Base-by-base conservation (phyloP, 2,113 vertebrate genomes). In the Nothobranchius kuhntae region DNA sequence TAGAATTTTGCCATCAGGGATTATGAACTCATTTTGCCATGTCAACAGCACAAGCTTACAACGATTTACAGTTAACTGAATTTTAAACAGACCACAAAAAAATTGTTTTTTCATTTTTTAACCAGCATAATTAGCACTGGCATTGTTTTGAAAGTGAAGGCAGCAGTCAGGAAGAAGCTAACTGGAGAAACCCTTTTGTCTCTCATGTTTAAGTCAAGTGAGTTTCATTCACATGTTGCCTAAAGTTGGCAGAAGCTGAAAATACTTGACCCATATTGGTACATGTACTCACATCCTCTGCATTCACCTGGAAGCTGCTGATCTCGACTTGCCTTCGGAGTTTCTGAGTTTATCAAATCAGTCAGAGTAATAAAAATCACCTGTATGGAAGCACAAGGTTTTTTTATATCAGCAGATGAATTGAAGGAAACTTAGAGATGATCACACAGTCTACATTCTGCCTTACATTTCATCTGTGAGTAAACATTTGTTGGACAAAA, bases 21-120 rank as follows among this genome's bases (percentile, higher is more conserved):
- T 52, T 36, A 55, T 7, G 0, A 36, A 4, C 42, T 50, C 11
- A 68, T 79, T 75, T 80, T 71, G 21, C 75, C 46, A 58, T 61
- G 65, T 61, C 65, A 60, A 71, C 60, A 73, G 44, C 42, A 40
- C 11, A 21, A 54, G 3, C 35, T 44, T 44, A 26, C 44, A 12
- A 42, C 1, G 2, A 40, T 68, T 57, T 40, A 61, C 47, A 71
- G 13, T 64, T 61, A 48, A 10, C 7, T 40, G 48, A 45, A 57
- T 50, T 11, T 44, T 35, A 64, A 56, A 46, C 55, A 59, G 13
- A 58, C 38, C 55, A 26, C 13, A 13, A 53, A 60, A 35, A 60
- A 51, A 63, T 50, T 67, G n/a, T 7, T 40, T 21, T n/a, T 68
- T 13, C 13, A n/a, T 62, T 62, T 47, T 47, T 67, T 66, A 36